Percentiles rank a stretch among this genome's conserved stretches.
These are phyloP conservation scores for Rhopalosiphum maidis DNA, from an alignment of 1,140 invertebrate genomes.

Conservation along the genomic window DNA sequence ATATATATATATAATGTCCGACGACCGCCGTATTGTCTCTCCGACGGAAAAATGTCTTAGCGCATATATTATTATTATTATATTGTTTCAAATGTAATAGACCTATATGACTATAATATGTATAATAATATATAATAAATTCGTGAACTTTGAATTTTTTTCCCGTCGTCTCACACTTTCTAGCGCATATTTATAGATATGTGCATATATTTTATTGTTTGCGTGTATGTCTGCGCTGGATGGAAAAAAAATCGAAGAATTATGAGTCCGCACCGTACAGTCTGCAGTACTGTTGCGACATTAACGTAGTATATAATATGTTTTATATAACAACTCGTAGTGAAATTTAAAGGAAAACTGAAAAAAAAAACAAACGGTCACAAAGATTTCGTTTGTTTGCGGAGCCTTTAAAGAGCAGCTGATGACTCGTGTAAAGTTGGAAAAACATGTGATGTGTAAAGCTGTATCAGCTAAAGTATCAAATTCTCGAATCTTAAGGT, in stretches of 20 bases:
- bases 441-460: neutral
- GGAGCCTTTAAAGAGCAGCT: neutral
- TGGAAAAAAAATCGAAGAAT: neutral
- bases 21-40: neutral
- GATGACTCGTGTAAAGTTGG: neutral
- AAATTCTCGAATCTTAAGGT: too few species aligned
- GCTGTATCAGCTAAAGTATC: too few species aligned
- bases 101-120: neutral
- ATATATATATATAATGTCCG: neutral
- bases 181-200: neutral
- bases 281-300: neutral
- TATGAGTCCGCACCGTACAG: neutral
- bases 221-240: neutral
- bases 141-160: neutral
- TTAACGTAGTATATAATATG: neutral
- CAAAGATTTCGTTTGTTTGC: neutral
- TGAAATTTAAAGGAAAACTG: neutral
- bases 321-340: neutral
- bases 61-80: neutral
- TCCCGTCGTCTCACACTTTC: neutral
- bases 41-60: neutral
- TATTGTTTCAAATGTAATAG: neutral
- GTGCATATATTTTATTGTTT: neutral
- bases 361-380: neutral
- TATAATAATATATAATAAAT: neutral